Evolutionary conservation across 2,797 vertebrate genomes (phyloP).

Genomic region (Setipinna tenuifilis): DNA sequence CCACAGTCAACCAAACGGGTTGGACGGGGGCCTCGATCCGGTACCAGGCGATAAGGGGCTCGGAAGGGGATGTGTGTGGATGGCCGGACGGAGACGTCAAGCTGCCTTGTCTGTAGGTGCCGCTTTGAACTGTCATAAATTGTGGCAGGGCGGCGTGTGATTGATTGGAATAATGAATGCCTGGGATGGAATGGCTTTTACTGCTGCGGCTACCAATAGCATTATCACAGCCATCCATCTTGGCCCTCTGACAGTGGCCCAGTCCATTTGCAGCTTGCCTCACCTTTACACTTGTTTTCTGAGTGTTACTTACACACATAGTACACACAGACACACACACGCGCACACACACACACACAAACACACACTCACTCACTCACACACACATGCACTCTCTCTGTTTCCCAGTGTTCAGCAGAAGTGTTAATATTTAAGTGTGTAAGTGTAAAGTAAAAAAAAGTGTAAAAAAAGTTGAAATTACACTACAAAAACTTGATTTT

Average conservation of each 20-base stretch:
- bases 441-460: too few relatives aligned
- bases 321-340: neutral
- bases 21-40: neutral
- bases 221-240: constrained; percentile 51
- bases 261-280: constrained; percentile 38
- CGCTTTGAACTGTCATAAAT: constrained; percentile 47
- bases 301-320: neutral
- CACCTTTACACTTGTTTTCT: neutral
- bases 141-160: constrained; percentile 48
- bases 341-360: neutral
- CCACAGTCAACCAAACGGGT: constrained; percentile 18
- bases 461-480: too few relatives aligned
- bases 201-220: constrained; percentile 51
- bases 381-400: neutral
- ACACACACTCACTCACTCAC: neutral
- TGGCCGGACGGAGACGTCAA: neutral
- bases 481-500: too few relatives aligned
- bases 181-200: constrained; percentile 54
- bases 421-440: too few relatives aligned
- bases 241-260: constrained; percentile 37
- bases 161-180: constrained; percentile 54
- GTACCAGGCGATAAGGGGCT: neutral
- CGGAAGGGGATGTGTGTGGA: neutral
- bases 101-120: constrained; percentile 20
- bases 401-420: too few relatives aligned